Conservation (phyloP, 2,113 vertebrate species). For the Cebidichthys violaceus region DNA sequence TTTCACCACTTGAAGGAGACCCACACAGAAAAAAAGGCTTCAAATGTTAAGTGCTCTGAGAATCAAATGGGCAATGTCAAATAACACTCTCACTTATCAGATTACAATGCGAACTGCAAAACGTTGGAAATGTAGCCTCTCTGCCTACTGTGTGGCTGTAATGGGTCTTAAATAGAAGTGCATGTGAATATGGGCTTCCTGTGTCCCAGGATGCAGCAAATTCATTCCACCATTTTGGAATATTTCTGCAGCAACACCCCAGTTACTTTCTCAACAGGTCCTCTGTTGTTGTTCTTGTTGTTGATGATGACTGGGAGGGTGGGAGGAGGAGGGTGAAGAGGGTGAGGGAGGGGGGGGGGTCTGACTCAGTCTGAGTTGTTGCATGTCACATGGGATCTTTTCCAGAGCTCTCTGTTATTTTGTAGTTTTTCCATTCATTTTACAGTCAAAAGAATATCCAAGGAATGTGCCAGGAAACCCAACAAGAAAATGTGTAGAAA, state of each 20-base stretch:
- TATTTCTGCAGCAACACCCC: conserved; percentile 84
- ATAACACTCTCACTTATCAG: conserved; percentile 41
- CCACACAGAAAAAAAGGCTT: conserved; percentile 69
- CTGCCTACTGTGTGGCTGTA: conserved; percentile 76
- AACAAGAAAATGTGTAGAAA: conserved; percentile 99
- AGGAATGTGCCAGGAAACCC: conserved; percentile 99
- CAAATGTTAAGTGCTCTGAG: conserved; percentile 56
- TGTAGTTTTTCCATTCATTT: conserved; percentile 99
- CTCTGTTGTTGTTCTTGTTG: conserved; percentile 83
- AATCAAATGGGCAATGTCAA: conserved; percentile 45
- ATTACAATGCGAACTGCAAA: conserved; percentile 39
- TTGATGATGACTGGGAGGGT: conserved; percentile 73
- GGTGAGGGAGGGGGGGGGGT: conserved; percentile 57
- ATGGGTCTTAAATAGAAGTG: conserved; percentile 88
- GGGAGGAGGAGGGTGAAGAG: conserved; percentile 59
- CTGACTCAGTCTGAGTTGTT: conserved; percentile 85
- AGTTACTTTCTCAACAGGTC: conserved; percentile 81
- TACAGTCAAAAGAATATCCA: conserved; percentile 99
- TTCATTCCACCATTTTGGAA: conserved; percentile 84
- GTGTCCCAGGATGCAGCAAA: conserved; percentile 85
- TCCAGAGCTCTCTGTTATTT: conserved; percentile 99
- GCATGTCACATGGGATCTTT: conserved; percentile 92
- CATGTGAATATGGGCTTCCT: conserved; percentile 87
- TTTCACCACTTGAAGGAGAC: conserved; percentile 61
- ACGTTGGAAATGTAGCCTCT: conserved; percentile 24